Evolutionary conservation across 1,140 invertebrate genomes (phyloP).

Genomic region (Battus philenor): DNA sequence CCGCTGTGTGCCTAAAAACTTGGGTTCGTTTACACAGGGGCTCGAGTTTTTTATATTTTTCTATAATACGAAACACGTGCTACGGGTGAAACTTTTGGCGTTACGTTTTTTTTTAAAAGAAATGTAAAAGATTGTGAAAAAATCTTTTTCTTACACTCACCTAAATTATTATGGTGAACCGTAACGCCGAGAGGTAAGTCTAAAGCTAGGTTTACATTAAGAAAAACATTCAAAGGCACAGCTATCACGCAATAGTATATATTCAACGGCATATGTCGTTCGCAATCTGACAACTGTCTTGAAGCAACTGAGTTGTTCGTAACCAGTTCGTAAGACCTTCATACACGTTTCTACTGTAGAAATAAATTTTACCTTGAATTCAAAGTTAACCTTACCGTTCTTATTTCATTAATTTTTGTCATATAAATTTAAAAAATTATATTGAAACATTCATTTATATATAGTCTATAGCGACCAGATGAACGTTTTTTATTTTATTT

Average conservation of each 20-base stretch:
- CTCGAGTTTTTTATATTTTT: slow-evolving; percentile 21
- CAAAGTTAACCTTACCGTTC: slow-evolving; percentile 12
- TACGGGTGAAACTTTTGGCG: no score
- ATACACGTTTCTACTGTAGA: slow-evolving; percentile 35
- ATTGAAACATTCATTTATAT: neutral
- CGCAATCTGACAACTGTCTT: slow-evolving; percentile 36
- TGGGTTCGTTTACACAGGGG: slow-evolving; percentile 31
- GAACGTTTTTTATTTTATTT: neutral
- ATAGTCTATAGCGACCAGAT: no score
- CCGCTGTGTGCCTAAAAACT: slow-evolving; percentile 42
- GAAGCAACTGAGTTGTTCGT: slow-evolving; percentile 37
- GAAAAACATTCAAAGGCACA: neutral
- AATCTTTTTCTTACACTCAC: no score
- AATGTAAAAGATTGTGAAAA: no score
- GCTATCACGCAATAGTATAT: no score
- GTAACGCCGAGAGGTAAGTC: neutral
- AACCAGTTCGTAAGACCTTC: slow-evolving; percentile 52
- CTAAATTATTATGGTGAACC: no score
- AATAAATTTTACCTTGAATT: slow-evolving; percentile 30
- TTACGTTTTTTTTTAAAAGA: no score
- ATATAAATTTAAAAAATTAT: neutral
- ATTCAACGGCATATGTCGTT: no score
- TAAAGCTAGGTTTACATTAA: slow-evolving; percentile 1
- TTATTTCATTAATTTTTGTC: no score
- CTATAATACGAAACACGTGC: slow-evolving; percentile 15